Evolutionary conservation across 2,113 vertebrate genomes (phyloP).

Genomic region (Dunckerocampus dactyliophorus): DNA sequence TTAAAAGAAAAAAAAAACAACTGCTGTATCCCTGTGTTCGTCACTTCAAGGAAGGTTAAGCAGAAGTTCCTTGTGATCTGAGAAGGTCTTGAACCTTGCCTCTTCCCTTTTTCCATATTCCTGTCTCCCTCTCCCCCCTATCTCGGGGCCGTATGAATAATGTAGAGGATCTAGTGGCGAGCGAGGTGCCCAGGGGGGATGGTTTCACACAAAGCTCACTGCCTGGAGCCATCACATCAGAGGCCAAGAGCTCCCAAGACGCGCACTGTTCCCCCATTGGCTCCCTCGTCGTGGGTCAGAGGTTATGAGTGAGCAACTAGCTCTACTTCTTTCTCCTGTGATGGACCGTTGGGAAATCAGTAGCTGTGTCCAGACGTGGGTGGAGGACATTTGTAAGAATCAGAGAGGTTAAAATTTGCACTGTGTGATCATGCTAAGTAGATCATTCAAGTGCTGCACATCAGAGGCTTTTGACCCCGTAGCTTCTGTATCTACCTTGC

Average conservation of each 20-base stretch:
- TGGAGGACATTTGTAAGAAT: constrained; percentile 66
- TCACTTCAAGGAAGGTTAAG: constrained; percentile 75
- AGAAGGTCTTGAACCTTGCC: constrained; percentile 71
- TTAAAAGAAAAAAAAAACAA: constrained; percentile 42
- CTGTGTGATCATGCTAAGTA: constrained; percentile 57
- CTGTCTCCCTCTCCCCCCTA: constrained; percentile 47
- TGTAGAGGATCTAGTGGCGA: constrained; percentile 69
- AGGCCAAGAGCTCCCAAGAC: constrained; percentile 64
- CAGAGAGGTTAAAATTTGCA: constrained; percentile 60
- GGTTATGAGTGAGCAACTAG: constrained; percentile 66
- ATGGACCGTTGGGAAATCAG: constrained; percentile 64
- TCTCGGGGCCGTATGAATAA: constrained; percentile 65
- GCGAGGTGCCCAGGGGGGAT: constrained; percentile 59
- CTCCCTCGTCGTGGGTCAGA: constrained; percentile 59
- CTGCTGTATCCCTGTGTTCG: constrained; percentile 62
- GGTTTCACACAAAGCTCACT: constrained; percentile 67
- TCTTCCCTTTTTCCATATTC: constrained; percentile 64
- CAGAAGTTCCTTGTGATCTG: constrained; percentile 75
- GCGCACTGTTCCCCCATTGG: constrained; percentile 48
- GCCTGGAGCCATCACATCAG: constrained; percentile 76
- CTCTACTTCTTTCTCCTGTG: constrained; percentile 55
- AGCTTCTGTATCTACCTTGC: constrained; percentile 12
- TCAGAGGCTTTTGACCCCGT: constrained; percentile 25
- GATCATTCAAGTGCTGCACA: constrained; percentile 31
- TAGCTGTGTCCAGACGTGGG: constrained; percentile 52